Evolutionary conservation across 2,113 vertebrate species (phyloP), one percentile per base, ranked within the genome.

Genomic region (Mohoua ochrocephala): DNA sequence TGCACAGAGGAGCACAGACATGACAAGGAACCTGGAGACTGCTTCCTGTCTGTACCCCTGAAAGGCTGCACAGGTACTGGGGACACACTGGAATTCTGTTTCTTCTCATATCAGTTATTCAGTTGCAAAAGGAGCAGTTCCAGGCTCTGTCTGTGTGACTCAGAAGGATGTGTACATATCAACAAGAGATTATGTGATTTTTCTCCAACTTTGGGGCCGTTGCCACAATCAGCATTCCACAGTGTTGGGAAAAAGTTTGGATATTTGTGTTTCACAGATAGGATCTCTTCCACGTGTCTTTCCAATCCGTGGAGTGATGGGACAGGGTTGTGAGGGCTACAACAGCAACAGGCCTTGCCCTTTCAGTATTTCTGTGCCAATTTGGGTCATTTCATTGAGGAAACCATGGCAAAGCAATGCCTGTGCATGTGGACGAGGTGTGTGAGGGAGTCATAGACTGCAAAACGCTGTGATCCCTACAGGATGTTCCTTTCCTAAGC

Each of bases 1-100:
- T 98, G 98, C 53, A 98, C 98, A 2, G 98, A 98, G 85, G 98
- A 98, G 2, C 98, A 98, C 80, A 91, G 87, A 5, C 98, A 98
- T 1, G 68, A 76, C 70, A 96, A 95, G 27, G 95, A 87, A 8
- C 73, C 87, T 6, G 97, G 95, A 35, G 97, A 97, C 9, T 27
- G 6, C 3, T 97, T 97, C 79, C 90, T 98, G 19, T 7, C 98
- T 28, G 45, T 90, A 4, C 26, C 97, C 59, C 92, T 97, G 87
- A 98, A 97, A 64, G 97, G 94, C 74, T 97, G 97, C 73, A 41
- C 97, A 98, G 98, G 98, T 98, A 98, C 71, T 64, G 27, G 83
- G 37, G 44, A 14, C 6, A 1, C 7, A 0, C 17, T 31, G 31
- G 35, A 4, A 22, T 52, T 49, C 42, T 71, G 5, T 69, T 79